These are phyloP conservation scores for Lutjanus campechanus DNA, from an alignment of 2,797 vertebrate species.

Conservation along the genomic window DNA sequence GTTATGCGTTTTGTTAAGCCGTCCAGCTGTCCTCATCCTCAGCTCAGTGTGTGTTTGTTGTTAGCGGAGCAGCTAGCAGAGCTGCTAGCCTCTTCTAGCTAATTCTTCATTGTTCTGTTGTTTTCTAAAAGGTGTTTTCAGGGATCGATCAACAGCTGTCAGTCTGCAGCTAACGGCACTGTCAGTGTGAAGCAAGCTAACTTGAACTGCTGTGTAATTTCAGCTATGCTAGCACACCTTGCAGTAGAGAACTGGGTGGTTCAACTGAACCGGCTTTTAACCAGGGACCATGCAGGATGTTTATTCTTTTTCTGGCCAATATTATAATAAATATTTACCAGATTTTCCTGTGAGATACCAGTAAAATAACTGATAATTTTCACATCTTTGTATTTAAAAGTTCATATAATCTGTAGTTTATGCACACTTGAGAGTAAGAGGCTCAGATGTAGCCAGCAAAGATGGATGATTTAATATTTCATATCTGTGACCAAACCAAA, in stretches of 20 bases:
- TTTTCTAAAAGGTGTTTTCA: not conserved
- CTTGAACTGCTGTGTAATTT: not conserved
- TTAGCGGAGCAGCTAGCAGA: constrained; percentile 40
- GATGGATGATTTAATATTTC: too few relatives aligned
- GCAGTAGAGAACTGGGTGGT: not conserved
- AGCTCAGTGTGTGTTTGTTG: constrained; percentile 42
- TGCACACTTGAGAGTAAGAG: too few relatives aligned
- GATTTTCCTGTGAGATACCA: too few relatives aligned
- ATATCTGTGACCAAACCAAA: too few relatives aligned
- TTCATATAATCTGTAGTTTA: too few relatives aligned
- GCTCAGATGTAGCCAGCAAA: too few relatives aligned
- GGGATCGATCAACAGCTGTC: not conserved
- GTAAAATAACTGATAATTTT: too few relatives aligned
- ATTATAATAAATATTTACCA: too few relatives aligned
- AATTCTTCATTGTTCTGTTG: not conserved
- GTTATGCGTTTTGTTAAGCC: not conserved
- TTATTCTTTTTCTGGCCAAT: too few relatives aligned
- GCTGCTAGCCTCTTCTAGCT: constrained; percentile 12
- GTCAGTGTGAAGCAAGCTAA: not conserved
- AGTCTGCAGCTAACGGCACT: not conserved
- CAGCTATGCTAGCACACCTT: not conserved
- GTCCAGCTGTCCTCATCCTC: constrained; percentile 31
- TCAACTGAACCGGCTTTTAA: not conserved
- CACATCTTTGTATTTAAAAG: too few relatives aligned
- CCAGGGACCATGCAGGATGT: too few relatives aligned